Evolutionary conservation across 2,888 invertebrate genomes (phyloP), one percentile per base, ranked within the genome.

Genomic region (Eulithis testata): DNA sequence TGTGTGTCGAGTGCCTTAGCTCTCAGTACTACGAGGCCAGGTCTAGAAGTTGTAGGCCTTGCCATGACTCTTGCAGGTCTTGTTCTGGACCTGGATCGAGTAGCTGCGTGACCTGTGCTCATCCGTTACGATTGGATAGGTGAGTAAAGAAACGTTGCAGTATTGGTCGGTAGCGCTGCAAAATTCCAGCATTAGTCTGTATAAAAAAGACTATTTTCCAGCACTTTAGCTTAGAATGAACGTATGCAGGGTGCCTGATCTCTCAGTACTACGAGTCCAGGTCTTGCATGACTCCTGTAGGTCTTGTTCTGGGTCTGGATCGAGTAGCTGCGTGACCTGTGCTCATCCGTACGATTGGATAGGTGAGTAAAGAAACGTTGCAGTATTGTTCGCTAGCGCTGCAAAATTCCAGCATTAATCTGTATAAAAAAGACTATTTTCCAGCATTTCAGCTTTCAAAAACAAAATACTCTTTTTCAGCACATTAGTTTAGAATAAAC

Each of bases 1-100:
- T 96, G 59, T 96, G 96, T 80, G 95, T 96, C 89, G 96, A 96
- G 86, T 96, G 96, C 84, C 94, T 96, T 69, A 95, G 95, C 73
- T 95, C 95, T 8, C 96, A 96, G 81, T 96, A 95, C 84, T 96
- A 96, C 76, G 96, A 96, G 81, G 92, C 94, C 0, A 93, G 94
- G 62, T 95, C 95, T 0, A 95, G 96, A 79, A 94, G 95, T 0
- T 96, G 96, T 83, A 95, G 95, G 76, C 94, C 94, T 12, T 96
- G 96, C 73, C 95, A 96, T 73, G 91, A 94, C 52, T 95, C 95
- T 3, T 96, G 96, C 76, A 94, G 94, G 63, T 94, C 96, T 7
- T 96, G 96, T 79, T 95, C 95, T 4, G 96, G 96, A 0, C 95
- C 96, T 7, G 96, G 96, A 0, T 95, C 95, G 52, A 96, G 95